phyloP scores from a whole-genome alignment of 2,797 vertebrate genomes.

The Darevskia nairensis region DNA sequence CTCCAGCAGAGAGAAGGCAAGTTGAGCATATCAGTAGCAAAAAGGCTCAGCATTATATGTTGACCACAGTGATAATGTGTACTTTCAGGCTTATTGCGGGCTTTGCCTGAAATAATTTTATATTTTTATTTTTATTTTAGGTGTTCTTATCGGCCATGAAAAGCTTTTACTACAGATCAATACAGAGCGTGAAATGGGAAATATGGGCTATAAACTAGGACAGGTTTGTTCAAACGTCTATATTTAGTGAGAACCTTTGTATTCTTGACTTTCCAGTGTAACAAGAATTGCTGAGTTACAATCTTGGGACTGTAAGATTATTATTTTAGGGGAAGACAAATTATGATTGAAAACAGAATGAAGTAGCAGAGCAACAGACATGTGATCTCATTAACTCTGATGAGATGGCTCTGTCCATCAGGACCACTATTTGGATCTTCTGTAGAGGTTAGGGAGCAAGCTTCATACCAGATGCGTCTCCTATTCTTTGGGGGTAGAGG shows the following conservation, averaged over 20 bases:
- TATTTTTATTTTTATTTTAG: conserved; percentile 70
- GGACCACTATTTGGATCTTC: not conserved
- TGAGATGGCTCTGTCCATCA: not conserved
- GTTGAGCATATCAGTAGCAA: not conserved
- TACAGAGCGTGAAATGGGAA: conserved; percentile 95
- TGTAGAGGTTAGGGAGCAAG: too few species aligned
- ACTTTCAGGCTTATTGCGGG: conserved; percentile 14
- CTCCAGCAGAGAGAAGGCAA: not conserved
- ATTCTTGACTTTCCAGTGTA: conserved; percentile 12
- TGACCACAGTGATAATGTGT: not conserved
- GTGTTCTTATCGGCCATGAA: conserved; percentile 93
- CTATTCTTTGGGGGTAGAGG: not conserved
- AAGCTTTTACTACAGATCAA: conserved; percentile 95
- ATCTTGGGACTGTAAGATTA: not conserved
- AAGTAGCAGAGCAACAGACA: not conserved
- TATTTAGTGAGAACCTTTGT: not conserved
- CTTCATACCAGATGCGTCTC: not conserved
- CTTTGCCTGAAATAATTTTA: rapidly evolving
- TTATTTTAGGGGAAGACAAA: conserved; percentile 21
- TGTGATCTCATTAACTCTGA: not conserved
- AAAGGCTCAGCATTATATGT: not conserved
- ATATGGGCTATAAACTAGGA: conserved; percentile 95
- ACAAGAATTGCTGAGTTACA: not conserved
- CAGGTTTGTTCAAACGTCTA: conserved; percentile 81
- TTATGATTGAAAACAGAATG: not conserved